Evolutionary conservation across 2,113 vertebrate genomes (phyloP).

Genomic region (Noturus placidus): DNA sequence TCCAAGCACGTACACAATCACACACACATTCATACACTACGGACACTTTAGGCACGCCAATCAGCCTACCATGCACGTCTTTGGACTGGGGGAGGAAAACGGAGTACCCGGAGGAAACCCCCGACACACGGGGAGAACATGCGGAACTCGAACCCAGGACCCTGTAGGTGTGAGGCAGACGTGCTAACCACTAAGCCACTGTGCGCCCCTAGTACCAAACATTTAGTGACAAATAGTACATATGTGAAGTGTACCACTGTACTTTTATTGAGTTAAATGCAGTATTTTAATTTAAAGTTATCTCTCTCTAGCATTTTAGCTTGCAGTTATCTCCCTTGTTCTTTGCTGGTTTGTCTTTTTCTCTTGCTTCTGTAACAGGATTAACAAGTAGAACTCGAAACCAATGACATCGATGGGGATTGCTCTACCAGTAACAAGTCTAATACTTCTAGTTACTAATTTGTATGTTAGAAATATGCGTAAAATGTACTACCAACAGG

Average conservation of each 20-base stretch:
- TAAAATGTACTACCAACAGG: background rate
- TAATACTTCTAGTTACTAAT: too few relatives aligned
- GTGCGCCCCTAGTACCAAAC: background rate
- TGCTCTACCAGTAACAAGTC: background rate
- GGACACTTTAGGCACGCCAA: too few relatives aligned
- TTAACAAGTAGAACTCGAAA: background rate
- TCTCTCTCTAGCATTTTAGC: background rate
- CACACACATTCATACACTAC: too few relatives aligned
- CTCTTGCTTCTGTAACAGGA: background rate
- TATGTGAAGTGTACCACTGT: background rate
- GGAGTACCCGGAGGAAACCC: too few relatives aligned
- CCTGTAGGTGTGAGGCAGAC: too few relatives aligned
- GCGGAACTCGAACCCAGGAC: too few relatives aligned
- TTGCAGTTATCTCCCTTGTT: background rate
- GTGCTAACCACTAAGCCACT: too few relatives aligned
- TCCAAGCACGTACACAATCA: too few relatives aligned
- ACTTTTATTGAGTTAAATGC: background rate
- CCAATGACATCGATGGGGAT: background rate
- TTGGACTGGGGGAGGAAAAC: too few relatives aligned
- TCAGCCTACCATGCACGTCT: too few relatives aligned
- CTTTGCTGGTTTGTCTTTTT: background rate
- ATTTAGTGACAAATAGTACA: background rate
- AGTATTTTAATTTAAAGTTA: too few relatives aligned
- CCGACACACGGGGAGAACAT: too few relatives aligned
- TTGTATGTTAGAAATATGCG: background rate